A percentile compares a stretch with the other conserved stretches of the same genome.
Evolutionary conservation across 2,888 invertebrate genomes (phyloP).

Genomic region (Anthophora plumipes): DNA sequence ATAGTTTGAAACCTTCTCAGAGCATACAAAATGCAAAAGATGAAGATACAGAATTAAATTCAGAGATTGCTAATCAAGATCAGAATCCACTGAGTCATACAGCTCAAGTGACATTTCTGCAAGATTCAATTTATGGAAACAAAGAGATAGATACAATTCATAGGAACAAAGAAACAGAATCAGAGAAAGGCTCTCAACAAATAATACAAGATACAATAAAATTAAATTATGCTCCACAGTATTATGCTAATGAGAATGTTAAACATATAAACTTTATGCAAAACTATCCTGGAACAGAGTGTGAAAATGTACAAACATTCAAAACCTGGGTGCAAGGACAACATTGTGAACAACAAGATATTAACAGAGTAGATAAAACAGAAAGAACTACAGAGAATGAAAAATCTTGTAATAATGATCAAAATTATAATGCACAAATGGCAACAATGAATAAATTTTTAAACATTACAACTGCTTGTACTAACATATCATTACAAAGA

Average conservation of each 20-base stretch:
- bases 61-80: slow-evolving; percentile 34
- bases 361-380: slow-evolving; percentile 8
- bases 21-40: slow-evolving; percentile 21
- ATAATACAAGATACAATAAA: slow-evolving; percentile 38
- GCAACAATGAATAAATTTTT: slow-evolving; percentile 33
- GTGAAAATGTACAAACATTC: slow-evolving; percentile 74
- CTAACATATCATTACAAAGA: slow-evolving; percentile 29
- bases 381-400: slow-evolving; percentile 13
- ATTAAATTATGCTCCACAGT: slow-evolving; percentile 49
- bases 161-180: slow-evolving; percentile 22
- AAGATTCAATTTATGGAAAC: slow-evolving; percentile 39
- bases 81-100: slow-evolving; percentile 30
- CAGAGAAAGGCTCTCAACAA: slow-evolving; percentile 16
- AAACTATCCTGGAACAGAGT: slow-evolving; percentile 77
- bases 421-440: slow-evolving; percentile 26
- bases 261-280: slow-evolving; percentile 38
- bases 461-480: slow-evolving; percentile 15
- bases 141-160: slow-evolving; percentile 42
- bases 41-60: slow-evolving; percentile 29
- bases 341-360: slow-evolving; percentile 40
- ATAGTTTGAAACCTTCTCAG: slow-evolving; percentile 31
- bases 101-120: slow-evolving; percentile 37
- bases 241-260: slow-evolving; percentile 44
- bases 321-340: slow-evolving; percentile 60
- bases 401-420: slow-evolving; percentile 17